phyloP scores from a whole-genome alignment of 30 jellyfish, hydroid and myxozoan genomes.

The Rhopilema esculentum region DNA sequence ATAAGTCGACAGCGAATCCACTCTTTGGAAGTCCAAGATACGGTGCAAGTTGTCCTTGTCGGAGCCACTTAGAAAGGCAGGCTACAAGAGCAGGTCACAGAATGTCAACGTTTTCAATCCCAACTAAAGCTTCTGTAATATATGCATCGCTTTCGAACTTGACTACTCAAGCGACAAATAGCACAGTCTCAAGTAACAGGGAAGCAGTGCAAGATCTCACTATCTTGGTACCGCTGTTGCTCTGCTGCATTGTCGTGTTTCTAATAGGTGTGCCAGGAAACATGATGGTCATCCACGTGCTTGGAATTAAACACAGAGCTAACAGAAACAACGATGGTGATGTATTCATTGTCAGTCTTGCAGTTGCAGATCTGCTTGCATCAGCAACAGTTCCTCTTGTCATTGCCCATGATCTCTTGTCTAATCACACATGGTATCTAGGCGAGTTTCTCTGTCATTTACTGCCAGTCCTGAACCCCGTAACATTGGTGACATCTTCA shows the following conservation, averaged over 20 bases:
- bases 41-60: too few relatives aligned
- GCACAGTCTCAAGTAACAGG: not conserved
- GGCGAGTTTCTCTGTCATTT: slow-evolving; percentile 65
- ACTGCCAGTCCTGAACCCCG: slow-evolving; percentile 64
- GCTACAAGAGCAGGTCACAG: too few relatives aligned
- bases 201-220: not conserved
- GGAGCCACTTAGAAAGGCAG: too few relatives aligned
- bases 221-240: slow-evolving; percentile 18
- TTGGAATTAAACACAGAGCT: slow-evolving; percentile 56
- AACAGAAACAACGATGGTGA: slow-evolving; percentile 48
- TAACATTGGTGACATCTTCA: slow-evolving; percentile 66
- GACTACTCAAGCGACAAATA: not conserved
- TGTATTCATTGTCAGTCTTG: slow-evolving; percentile 64
- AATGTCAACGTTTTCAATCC: too few relatives aligned
- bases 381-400: slow-evolving; percentile 65
- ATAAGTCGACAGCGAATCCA: too few relatives aligned
- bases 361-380: slow-evolving; percentile 74
- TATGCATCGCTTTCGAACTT: not conserved
- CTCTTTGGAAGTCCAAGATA: too few relatives aligned
- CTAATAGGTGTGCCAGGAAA: slow-evolving; percentile 80
- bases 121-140: not conserved
- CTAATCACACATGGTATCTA: slow-evolving; percentile 47
- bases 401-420: slow-evolving; percentile 48
- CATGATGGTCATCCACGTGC: slow-evolving; percentile 61
- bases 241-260: slow-evolving; percentile 50